Base-by-base conservation (phyloP, 2,113 vertebrate genomes). In the Seriola dumerili region DNA sequence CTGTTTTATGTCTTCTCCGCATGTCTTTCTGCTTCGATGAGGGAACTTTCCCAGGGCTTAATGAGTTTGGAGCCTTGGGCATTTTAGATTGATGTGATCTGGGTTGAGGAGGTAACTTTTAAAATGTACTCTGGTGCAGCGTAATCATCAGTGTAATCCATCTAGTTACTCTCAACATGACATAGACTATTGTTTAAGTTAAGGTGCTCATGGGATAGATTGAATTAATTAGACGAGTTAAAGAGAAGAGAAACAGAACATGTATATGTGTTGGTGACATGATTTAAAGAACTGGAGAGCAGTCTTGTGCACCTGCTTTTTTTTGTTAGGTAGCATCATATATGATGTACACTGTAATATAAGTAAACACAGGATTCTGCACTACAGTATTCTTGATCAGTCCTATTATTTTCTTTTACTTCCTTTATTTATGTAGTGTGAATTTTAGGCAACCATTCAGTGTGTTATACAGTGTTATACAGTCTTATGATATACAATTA, bases 1-100 rank as follows among this genome's bases (percentile, higher is more conserved):
- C 88, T 92, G 90, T 94, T 92, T 92, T 92, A 91, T 92, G 89
- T 86, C 83, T 83, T 77, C 87, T 78, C 86, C 42, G 34, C 67
- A 64, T 85, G 83, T 88, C 89, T 91, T 85, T 92, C 87, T 92
- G 90, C 89, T 89, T 89, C 78, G 32, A 80, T 89, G 80, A 81
- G 85, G 85, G 71, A 91, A 90, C 84, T 87, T 91, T 88, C 83
- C 57, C 62, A 38, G 40, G 44, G 77, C 87, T 90, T 92, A 93
- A 92, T 91, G 91, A 94, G 81, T 91, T 90, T 78, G 78, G 85
- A 81, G 91, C 83, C 81, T 90, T 76, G 78, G 71, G 77, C 68
- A 21, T 76, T 84, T 88, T 34, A 85, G 88, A 93, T 90, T 85
- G 88, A 94, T 90, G 84, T 62, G 78, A 78, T 79, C 76, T 84